Evolutionary conservation across 2,797 vertebrate species (phyloP).

Genomic region (Pampus argenteus): DNA sequence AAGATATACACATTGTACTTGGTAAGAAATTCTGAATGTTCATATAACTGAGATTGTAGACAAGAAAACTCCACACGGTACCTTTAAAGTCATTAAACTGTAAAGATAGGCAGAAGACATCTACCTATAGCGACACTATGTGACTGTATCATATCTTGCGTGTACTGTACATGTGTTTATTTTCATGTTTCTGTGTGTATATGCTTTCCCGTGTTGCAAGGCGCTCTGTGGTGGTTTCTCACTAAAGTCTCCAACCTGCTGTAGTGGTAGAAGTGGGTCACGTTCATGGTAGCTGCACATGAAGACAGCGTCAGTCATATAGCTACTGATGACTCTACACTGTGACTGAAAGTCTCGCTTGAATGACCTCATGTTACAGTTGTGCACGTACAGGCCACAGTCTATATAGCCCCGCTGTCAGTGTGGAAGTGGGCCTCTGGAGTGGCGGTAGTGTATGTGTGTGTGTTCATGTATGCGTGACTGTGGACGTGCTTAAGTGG

Average conservation of each 20-base stretch:
- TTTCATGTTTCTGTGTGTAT: constrained; percentile 40
- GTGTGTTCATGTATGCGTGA: constrained; percentile 6
- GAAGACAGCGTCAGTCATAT: constrained; percentile 31
- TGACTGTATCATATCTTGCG: constrained; percentile 34
- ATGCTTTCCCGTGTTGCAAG: constrained; percentile 22
- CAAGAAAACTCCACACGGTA: constrained; percentile 35
- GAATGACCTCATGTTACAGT: constrained; percentile 56
- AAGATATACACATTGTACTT: constrained; percentile 7
- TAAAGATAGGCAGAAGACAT: constrained; percentile 19
- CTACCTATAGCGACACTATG: constrained; percentile 33
- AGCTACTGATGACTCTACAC: constrained; percentile 41
- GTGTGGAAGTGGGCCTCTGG: constrained; percentile 43
- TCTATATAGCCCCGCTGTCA: constrained; percentile 56
- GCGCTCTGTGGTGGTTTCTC: not conserved
- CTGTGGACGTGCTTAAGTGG: constrained; percentile 51
- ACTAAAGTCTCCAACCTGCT: constrained; percentile 5
- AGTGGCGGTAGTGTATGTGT: constrained; percentile 28
- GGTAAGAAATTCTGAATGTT: constrained; percentile 43
- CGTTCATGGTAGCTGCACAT: constrained; percentile 42
- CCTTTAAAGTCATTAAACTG: constrained; percentile 32
- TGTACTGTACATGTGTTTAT: constrained; percentile 37
- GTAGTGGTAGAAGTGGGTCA: constrained; percentile 41
- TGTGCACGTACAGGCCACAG: constrained; percentile 27
- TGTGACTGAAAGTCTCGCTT: constrained; percentile 57
- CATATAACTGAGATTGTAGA: constrained; percentile 5